phyloP scores from a whole-genome alignment of 2,113 vertebrate species.

The Crypturellus undulatus region DNA sequence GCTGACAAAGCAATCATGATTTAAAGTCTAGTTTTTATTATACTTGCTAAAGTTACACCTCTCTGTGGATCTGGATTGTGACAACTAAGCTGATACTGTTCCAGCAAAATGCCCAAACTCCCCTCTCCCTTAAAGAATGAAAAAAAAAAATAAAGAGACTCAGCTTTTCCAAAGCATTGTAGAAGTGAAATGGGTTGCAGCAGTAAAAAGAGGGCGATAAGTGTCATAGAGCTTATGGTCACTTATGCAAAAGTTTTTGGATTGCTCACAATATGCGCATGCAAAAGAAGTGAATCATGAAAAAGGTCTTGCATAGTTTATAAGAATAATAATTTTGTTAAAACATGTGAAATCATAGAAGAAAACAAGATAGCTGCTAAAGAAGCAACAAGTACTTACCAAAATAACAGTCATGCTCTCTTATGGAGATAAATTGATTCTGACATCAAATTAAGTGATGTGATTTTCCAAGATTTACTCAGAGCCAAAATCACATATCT shows the following conservation, averaged over 20 bases:
- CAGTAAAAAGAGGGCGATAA: background rate
- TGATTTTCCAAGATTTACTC: background rate
- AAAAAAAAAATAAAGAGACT: background rate
- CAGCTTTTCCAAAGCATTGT: background rate
- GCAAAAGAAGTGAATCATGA: background rate
- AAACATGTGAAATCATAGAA: background rate
- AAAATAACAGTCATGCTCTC: background rate
- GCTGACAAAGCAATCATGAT: constrained; percentile 6
- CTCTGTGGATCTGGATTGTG: background rate
- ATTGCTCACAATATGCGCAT: background rate
- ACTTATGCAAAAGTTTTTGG: background rate
- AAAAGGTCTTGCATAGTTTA: background rate
- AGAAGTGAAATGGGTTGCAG: background rate
- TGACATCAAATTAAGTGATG: background rate
- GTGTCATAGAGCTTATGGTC: background rate
- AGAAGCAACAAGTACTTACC: background rate
- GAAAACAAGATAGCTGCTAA: background rate
- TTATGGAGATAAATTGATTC: background rate
- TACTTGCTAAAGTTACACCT: constrained; percentile 33
- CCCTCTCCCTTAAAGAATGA: background rate
- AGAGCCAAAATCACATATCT: background rate
- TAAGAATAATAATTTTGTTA: background rate
- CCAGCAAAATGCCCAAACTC: constrained; percentile 33
- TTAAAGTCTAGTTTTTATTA: constrained; percentile 36
- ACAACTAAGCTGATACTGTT: background rate